Evolutionary conservation across 2,888 invertebrate species (phyloP), one percentile per base, ranked within the genome.

Genomic region (Platynereis dumerilii): DNA sequence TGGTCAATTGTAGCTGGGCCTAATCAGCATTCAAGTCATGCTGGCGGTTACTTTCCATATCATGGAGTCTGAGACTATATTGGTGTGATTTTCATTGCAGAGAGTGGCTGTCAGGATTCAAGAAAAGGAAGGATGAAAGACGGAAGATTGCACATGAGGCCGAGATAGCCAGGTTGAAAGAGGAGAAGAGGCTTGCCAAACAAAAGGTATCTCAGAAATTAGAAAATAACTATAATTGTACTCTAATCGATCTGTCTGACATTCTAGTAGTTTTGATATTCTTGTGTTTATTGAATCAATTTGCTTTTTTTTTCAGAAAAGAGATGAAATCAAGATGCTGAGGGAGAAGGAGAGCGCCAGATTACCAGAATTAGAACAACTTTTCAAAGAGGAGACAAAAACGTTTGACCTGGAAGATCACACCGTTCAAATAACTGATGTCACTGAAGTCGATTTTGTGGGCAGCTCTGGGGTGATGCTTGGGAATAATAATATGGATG

Each of bases 91-190:
- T n/a, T n/a, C n/a, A n/a, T 54, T 61, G n/a, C 42, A 61, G 61
- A 22, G 26, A 54, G 24, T 61, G 42, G 29, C 27, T 61, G 3
- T 34, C 61, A n/a, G 61, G 61, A 34, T 61, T 61, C 42, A 28
- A 29, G 7, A 61, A 55, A 26, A 29, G 61, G 17, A 61, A 61
- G 26, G 54, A 7, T 61, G 61, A 61, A 24, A 27, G 61, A 24
- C 12, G 54, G 26, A 61, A 61, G 39, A 26, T 48, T 5, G 61
- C 61, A 3, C 54, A 54, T 7, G 29, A 26, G 2, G 54, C 53
- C 20, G 61, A 54, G 34, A 55, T 61, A 24, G 61, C 53, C 22
- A 52, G 26, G 34, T 27, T 61, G 24, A 61, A 61, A 55, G 61
- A 61, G 54, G 61, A 61, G 26, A 61, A 61, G 26, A 54, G 26